Base-by-base conservation (phyloP, 37 sponge, comb jelly and placozoan genomes). In the Diacarnus erythraeanus region DNA sequence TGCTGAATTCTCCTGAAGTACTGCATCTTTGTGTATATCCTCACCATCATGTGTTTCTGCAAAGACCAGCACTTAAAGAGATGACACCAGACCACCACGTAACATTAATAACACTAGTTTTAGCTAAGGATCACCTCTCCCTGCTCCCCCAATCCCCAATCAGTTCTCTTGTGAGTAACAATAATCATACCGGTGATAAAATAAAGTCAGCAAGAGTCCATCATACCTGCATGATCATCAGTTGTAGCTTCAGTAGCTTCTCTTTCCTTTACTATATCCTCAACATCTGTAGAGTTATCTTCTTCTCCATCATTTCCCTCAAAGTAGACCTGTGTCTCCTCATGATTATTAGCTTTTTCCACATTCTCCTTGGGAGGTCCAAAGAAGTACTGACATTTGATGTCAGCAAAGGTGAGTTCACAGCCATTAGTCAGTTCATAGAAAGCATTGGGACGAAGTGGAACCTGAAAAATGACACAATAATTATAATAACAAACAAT, bases 341-440 rank as follows among this genome's bases (percentile, higher is more conserved):
- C 75, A 18, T 59, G 57, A 12, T 51, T 58, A 12, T 64, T 67
- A 21, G 26, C 78, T 2, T 22, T 37, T 8, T 42, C 71, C 26
- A 68, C 58, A 31, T 27, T 38, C 0, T 71, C 63, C 1, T 25
- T 36, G 2, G 44, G 79, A 36, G 29, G 17, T 26, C 76, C 64
- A 63, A 80, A 57, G 51, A 65, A 40, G 66, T 91, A 91, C 26
- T 65, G 66, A 61, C 92, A 86, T 41, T 54, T 69, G 25, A 86
- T 22, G 38, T 86, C 67, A 3, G 81, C 83, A 69, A 91, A 75
- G 2, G 38, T 69, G 51, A 91, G 35, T 25, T 91, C 84, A 60
- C 65, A 67, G 37, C 77, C 80, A 69, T 87, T 44, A 38, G 57
- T 74, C 29, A 91, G 76, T 69, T 91, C 92, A 80, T 91, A 91